phyloP scores from a whole-genome alignment of 2,888 invertebrate genomes.

The Hymenopus coronatus region DNA sequence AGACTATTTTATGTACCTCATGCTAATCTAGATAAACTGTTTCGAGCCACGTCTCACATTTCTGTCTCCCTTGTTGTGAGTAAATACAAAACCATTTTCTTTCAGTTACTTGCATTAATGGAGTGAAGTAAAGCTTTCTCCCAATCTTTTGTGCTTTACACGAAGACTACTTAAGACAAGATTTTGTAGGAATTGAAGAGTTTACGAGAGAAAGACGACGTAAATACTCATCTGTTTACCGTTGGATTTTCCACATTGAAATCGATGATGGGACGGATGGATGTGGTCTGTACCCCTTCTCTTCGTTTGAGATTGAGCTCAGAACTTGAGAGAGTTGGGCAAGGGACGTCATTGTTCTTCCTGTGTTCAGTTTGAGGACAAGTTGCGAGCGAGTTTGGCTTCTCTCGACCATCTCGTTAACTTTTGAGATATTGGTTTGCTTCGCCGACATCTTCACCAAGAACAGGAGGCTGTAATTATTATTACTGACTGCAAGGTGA shows the following conservation, averaged over 20 bases:
- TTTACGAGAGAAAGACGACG: background rate
- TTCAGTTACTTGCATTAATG: too few relatives aligned
- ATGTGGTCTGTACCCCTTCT: conserved; percentile 11
- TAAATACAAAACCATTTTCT: too few relatives aligned
- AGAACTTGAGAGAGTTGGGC: background rate
- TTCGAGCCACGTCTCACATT: too few relatives aligned
- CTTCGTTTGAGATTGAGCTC: background rate
- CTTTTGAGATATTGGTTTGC: conserved; percentile 21
- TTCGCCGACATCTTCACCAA: conserved; percentile 9
- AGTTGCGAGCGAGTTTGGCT: background rate
- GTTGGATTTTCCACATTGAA: background rate
- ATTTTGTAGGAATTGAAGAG: background rate
- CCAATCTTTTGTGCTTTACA: background rate
- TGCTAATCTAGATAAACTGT: too few relatives aligned
- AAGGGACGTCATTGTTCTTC: background rate
- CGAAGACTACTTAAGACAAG: background rate
- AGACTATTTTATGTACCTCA: too few relatives aligned
- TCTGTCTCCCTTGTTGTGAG: too few relatives aligned
- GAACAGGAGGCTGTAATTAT: conserved; percentile 7
- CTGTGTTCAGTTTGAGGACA: background rate
- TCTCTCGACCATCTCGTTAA: conserved; percentile 13
- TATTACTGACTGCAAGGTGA: conserved; percentile 19
- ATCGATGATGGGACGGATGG: conserved; percentile 10
- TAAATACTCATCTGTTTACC: background rate
- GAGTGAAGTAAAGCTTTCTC: too few relatives aligned